Conservation (phyloP, 2,113 vertebrate species). For the Vidua macroura region DNA sequence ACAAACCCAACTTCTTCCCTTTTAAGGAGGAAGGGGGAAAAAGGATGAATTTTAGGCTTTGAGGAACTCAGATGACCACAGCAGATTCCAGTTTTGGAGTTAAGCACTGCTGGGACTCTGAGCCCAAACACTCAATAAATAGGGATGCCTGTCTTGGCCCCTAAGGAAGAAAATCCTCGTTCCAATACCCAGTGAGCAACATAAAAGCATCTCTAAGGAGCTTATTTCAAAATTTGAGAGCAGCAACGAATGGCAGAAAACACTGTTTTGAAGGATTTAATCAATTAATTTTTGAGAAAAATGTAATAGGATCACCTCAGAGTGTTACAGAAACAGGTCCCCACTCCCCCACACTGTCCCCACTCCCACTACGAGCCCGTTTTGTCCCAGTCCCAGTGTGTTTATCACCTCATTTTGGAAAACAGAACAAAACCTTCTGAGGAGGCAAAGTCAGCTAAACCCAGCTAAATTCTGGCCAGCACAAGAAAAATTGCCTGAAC, state of each 20-base stretch:
- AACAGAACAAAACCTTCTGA: neutral
- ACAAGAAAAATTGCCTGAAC: neutral
- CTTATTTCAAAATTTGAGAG: neutral
- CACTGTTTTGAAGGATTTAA: neutral
- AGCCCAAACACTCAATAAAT: neutral
- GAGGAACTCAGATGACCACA: neutral
- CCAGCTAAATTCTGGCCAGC: neutral
- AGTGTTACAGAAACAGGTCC: neutral
- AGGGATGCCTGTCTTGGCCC: neutral
- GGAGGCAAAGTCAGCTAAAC: constrained; percentile 4
- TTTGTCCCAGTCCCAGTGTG: neutral
- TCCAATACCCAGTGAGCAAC: neutral
- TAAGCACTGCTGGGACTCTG: neutral
- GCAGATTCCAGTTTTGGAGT: neutral
- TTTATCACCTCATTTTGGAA: neutral
- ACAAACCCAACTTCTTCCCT: neutral
- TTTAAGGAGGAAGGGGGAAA: neutral
- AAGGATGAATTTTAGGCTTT: neutral
- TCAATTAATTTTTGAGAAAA: neutral
- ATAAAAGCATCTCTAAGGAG: neutral
- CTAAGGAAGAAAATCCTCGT: neutral
- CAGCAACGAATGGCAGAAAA: neutral
- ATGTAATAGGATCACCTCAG: neutral
- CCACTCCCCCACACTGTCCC: neutral
- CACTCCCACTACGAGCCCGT: neutral